Base-by-base conservation (phyloP, 2,888 invertebrate genomes). In the Drosophila pseudotalamancana region DNA sequence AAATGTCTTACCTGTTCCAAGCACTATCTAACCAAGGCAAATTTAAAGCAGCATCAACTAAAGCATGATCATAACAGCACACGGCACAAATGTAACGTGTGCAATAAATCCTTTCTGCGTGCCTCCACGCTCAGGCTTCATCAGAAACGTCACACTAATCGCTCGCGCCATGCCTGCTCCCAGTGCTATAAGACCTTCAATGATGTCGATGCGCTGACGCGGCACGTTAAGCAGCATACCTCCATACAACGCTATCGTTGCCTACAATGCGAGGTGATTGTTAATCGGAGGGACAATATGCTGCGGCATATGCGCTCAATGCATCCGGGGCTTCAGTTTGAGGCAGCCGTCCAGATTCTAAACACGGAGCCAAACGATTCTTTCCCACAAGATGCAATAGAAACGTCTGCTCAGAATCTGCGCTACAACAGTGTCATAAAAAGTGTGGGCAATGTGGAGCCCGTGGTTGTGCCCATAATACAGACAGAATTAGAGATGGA, bases 201-300 rank as follows among this genome's bases (percentile, higher is more conserved):
- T 69, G 94, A 95, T 85, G 92, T 92, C 45, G 94, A 95, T 87
- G 95, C 95, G 87, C 92, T 96, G 86, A 92, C 94, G 42, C 91
- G 96, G 0, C 96, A 96, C 86, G 92, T 93, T 35, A 93, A 94
- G 14, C 80, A 79, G 6, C 83, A 84, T 32, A 29, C 43, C 4
- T 14, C 50, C 1, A 45, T 29, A 16, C 42, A 62, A 1, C 94
- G 94, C 3, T 96, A 94, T 85, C 93, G 93, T 16, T 97, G 97
- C 88, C 93, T 93, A 66, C 92, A 94, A 21, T 97, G 97, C 90
- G 93, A 93, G 31, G 94, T 94, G 6, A 93, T 93, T 34, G 96
- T 96, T 87, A 92, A 95, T 39, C 92, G 97, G 61, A 95, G 95
- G 88, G 97, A 97, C 89, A 97, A 96, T 88, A 92, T 96, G 62